Evolutionary conservation across 1,140 invertebrate species (phyloP).

Genomic region (Melitaea cinxia): DNA sequence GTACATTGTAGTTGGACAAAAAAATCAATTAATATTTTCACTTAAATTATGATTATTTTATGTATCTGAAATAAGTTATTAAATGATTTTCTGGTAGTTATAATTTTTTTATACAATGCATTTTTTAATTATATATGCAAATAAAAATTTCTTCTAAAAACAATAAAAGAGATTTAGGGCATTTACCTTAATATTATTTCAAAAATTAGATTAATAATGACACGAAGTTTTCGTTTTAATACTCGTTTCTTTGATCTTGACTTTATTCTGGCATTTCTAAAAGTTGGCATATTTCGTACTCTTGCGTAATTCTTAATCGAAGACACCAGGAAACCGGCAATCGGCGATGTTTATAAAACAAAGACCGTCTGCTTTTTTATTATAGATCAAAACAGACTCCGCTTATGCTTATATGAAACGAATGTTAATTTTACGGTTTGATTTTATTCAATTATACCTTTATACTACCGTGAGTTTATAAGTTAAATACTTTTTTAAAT

Average conservation of each 20-base stretch:
- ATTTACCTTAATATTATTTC: too few relatives aligned
- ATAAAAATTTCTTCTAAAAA: neutral
- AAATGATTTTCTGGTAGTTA: too few relatives aligned
- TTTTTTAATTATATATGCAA: too few relatives aligned
- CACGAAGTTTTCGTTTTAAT: neutral
- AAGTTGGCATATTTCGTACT: constrained; percentile 16
- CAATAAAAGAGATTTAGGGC: too few relatives aligned
- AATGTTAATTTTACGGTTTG: neutral
- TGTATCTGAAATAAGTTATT: too few relatives aligned
- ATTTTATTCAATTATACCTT: neutral
- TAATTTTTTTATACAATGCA: too few relatives aligned
- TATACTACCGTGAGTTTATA: too few relatives aligned
- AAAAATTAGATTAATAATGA: neutral
- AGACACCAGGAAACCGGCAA: constrained; percentile 7
- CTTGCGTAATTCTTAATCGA: constrained; percentile 22
- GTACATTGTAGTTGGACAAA: neutral
- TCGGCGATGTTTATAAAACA: constrained; percentile 14
- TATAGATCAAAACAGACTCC: neutral
- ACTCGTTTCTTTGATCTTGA: constrained; percentile 10
- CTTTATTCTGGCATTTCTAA: constrained; percentile 3
- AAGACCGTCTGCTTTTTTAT: constrained; percentile 14
- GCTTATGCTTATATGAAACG: neutral
- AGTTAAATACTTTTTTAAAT: too few relatives aligned
- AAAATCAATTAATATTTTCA: neutral
- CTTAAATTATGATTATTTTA: too few relatives aligned